Evolutionary conservation across 2,797 vertebrate genomes (phyloP).

Genomic region (Geotria australis): DNA sequence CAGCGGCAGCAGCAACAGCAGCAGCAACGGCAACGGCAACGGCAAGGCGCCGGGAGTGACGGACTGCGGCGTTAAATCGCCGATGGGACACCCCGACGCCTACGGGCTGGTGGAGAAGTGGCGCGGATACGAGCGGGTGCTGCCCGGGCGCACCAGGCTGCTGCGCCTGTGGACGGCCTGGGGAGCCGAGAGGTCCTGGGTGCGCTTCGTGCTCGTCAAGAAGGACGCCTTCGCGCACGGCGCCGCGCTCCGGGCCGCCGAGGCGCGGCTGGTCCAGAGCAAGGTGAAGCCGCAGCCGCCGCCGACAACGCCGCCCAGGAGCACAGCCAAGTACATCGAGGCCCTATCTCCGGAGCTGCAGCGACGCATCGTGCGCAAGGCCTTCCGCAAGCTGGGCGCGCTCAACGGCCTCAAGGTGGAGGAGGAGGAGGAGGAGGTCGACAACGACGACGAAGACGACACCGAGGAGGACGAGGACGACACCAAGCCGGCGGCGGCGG

Average conservation of each 20-base stretch:
- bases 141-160: slow-evolving; percentile 69
- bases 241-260: too few species aligned
- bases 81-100: slow-evolving; percentile 34
- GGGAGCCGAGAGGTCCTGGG: slow-evolving; percentile 67
- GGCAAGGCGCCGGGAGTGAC: slow-evolving; percentile 12
- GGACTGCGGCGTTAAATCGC: slow-evolving; percentile 12
- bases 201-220: slow-evolving; percentile 66
- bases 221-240: slow-evolving; percentile 42
- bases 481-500: slow-evolving; percentile 16
- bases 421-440: too few species aligned
- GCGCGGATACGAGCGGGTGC: slow-evolving; percentile 64
- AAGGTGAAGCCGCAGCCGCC: neutral
- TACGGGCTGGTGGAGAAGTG: slow-evolving; percentile 93
- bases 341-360: slow-evolving; percentile 46
- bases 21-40: slow-evolving; percentile 4
- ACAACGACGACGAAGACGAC: too few species aligned
- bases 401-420: slow-evolving; percentile 22
- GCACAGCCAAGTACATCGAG: slow-evolving; percentile 9
- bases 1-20: neutral
- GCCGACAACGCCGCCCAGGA: slow-evolving; percentile 1
- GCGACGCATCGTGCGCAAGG: slow-evolving; percentile 58
- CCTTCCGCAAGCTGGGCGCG: slow-evolving; percentile 74
- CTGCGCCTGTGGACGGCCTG: slow-evolving; percentile 66
- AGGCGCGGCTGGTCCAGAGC: neutral
- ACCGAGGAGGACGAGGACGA: slow-evolving; percentile 8